Percentiles rank a stretch among this genome's conserved stretches.
Conservation (phyloP, 2,888 invertebrate species). For the Microdon myrmicae region DNA sequence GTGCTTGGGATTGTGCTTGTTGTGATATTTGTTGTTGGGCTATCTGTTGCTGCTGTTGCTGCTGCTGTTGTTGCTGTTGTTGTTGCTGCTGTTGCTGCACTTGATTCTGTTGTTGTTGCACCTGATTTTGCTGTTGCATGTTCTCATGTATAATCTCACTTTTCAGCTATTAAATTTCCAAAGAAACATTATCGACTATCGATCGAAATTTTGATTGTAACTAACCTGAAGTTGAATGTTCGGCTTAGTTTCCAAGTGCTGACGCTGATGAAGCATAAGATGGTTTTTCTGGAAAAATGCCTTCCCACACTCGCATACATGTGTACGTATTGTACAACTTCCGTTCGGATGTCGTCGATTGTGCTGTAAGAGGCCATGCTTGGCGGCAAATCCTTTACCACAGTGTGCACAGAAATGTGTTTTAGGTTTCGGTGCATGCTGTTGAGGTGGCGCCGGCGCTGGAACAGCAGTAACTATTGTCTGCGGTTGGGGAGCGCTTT, state of each 20-base stretch:
- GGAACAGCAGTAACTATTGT: conserved; percentile 63
- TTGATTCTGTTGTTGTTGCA: conserved; percentile 57
- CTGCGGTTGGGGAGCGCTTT: conserved; percentile 65
- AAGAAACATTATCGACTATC: conserved; percentile 16
- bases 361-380: conserved; percentile 83
- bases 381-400: conserved; percentile 84
- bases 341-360: conserved; percentile 83
- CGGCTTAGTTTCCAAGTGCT: conserved; percentile 72
- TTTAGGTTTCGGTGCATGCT: conserved; percentile 72
- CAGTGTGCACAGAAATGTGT: conserved; percentile 83
- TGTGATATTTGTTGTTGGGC: too few species aligned
- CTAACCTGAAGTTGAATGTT: conserved; percentile 67
- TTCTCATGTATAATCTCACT: conserved; percentile 58
- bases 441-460: conserved; percentile 61
- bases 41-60: conserved; percentile 61
- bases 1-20: conserved; percentile 58
- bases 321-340: conserved; percentile 81
- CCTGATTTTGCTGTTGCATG: conserved; percentile 56
- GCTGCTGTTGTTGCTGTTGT: conserved; percentile 63
- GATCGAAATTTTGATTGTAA: conserved; percentile 31
- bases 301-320: conserved; percentile 85
- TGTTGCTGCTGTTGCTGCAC: conserved; percentile 64
- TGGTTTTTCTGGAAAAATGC: conserved; percentile 90
- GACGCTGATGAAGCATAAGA: conserved; percentile 81
- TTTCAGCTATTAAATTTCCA: not conserved